Conservation (phyloP, 2,888 invertebrate species). For the Lepeophtheirus nordmannii region DNA sequence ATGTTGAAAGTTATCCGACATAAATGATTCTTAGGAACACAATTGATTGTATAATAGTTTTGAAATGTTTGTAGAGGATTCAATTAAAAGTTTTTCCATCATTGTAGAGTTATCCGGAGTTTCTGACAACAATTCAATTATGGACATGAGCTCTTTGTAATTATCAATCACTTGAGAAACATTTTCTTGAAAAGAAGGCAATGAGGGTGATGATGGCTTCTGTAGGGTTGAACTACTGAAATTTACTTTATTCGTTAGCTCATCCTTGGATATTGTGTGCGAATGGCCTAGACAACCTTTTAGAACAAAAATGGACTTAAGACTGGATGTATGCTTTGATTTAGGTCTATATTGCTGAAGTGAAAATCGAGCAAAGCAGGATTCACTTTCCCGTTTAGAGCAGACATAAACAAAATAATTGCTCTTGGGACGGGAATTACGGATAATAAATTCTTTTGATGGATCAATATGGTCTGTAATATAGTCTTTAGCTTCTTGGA, state of each 20-base stretch:
- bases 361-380: background rate
- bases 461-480: background rate
- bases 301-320: background rate
- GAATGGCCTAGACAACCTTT: background rate
- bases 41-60: background rate
- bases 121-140: background rate
- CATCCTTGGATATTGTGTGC: background rate
- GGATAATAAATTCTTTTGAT: background rate
- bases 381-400: background rate
- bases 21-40: background rate
- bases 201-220: background rate
- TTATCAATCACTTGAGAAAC: background rate
- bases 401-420: background rate
- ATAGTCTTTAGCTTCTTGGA: background rate
- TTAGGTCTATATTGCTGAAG: background rate
- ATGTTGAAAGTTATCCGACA: too few relatives aligned
- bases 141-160: background rate
- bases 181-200: background rate
- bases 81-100: background rate
- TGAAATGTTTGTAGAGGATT: background rate
- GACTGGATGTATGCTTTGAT: background rate
- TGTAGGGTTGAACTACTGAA: too few relatives aligned
- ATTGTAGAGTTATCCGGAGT: background rate
- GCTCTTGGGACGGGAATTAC: slow-evolving; percentile 1
- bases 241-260: too few relatives aligned